phyloP scores from a whole-genome alignment of 1,140 invertebrate species.

The Papilio polytes region DNA sequence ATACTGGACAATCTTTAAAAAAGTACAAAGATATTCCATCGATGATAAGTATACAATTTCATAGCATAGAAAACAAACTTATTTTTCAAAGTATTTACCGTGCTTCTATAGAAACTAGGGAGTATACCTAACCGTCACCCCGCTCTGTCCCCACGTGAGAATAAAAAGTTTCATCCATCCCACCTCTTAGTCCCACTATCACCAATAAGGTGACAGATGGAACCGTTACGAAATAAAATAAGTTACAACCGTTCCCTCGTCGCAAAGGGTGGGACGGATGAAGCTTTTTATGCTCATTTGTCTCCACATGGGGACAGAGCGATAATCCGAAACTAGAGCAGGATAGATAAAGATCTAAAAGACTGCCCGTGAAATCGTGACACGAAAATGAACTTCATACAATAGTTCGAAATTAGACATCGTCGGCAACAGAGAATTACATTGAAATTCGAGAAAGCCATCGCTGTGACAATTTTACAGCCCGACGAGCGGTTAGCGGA shows the following conservation, averaged over 20 bases:
- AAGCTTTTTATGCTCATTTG: no score
- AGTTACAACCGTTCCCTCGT: no score
- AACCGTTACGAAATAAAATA: no score
- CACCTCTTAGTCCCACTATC: no score
- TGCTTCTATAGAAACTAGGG: not conserved
- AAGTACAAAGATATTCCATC: not conserved
- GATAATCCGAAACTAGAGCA: no score
- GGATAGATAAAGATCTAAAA: not conserved
- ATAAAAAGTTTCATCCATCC: no score
- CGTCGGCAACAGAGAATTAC: constrained; percentile 43
- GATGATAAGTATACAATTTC: no score
- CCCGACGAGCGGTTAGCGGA: constrained; percentile 63
- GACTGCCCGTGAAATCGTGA: not conserved
- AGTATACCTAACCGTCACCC: no score
- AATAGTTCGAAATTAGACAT: not conserved
- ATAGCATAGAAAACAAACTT: not conserved
- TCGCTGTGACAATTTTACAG: constrained; percentile 66
- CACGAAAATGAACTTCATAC: constrained; percentile 41
- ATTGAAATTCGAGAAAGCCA: constrained; percentile 54
- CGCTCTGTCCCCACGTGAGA: no score
- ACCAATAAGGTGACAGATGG: no score
- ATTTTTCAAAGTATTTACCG: not conserved
- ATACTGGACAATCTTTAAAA: not conserved
- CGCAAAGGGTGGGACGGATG: no score
- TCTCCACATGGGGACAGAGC: no score